Evolutionary conservation across 2,797 vertebrate species (phyloP), one percentile per base, ranked within the genome.

Genomic region (Saguinus oedipus): DNA sequence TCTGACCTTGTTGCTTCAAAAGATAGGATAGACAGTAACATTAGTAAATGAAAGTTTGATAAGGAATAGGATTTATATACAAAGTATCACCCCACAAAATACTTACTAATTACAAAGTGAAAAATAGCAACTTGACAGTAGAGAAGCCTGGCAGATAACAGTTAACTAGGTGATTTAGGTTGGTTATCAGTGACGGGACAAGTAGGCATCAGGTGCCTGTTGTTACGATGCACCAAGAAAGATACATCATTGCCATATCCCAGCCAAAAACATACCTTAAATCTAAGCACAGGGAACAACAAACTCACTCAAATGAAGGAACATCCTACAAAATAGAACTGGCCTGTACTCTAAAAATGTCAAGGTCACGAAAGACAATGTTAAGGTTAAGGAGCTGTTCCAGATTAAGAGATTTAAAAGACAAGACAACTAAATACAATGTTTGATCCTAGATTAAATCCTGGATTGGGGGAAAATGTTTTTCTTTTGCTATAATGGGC

Each of bases 401-500:
- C 85, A 93, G 85, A 93, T 90, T 96, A 90, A 64, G 50, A 76
- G 93, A 97, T 82, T 93, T 93, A 96, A 83, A 48, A 96, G 82
- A 96, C 75, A 95, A 42, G 48, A 93, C 80, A 97, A 91, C 50
- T 94, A 95, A 96, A 89, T 50, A 83, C 24, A 86, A 96, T n/a
- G 82, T 96, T 88, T 95, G 94, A 94, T 88, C 84, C 88, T 88
- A 83, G 86, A 90, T 85, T 95, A 94, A 68, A 92, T 92, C 53
- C 57, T 44, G 4, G 50, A 70, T 86, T 72, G 6, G 27, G 19
- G 61, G 26, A 46, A 84, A 93, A 82, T 14, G 19, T 82, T 95
- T 93, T 95, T 93, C 75, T 83, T 94, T 76, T 87, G 39, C 48
- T 96, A 92, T 87, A 86, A 93, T 70, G 90, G 44, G 30, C 46